Evolutionary conservation across 2,113 vertebrate genomes (phyloP), one percentile per base, ranked within the genome.

Genomic region (Myotis davidii): DNA sequence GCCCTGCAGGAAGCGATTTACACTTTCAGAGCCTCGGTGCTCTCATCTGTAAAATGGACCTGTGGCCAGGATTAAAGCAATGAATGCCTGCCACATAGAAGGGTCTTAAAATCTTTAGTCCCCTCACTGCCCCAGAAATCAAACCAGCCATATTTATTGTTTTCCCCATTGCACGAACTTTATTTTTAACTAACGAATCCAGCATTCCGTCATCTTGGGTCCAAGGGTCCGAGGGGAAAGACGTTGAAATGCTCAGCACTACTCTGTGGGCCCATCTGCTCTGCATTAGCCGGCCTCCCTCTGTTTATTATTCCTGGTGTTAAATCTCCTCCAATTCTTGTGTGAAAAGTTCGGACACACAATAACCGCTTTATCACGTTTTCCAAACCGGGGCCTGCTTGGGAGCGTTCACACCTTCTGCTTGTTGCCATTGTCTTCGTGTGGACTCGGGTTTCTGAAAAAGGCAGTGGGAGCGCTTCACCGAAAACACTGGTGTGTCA

Each of bases 261-360:
- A 45, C 85, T 90, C 79, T 9, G 34, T 11, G n/a, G 85, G 72
- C 91, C 95, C 97, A 97, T 97, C 97, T 98, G 97, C 90, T 97
- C 95, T 29, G 73, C 96, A 96, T 98, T 98, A 98, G 81, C 94
- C 11, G 1, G 93, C 54, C 85, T 77, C 65, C 91, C 79, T 17
- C 0, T 96, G 93, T 97, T 98, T 98, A 94, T 98, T 98, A 96
- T 98, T 98, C 59, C 97, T 98, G 25, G 81, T 90, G 95, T 88
- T 96, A 96, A 90, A 90, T 96, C 90, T 86, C 48, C 39, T 70
- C 87, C 32, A 4, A 37, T 64, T 54, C 94, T 97, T 94, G 94
- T 96, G 97, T 87, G 97, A 98, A 95, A 98, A 97, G 81, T 95
- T 96, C 9, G 83, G 81, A 93, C 54, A 21, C 97, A 98, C 91